Conservation (phyloP, 2,797 vertebrate genomes). For the Notamacropus eugenii region DNA sequence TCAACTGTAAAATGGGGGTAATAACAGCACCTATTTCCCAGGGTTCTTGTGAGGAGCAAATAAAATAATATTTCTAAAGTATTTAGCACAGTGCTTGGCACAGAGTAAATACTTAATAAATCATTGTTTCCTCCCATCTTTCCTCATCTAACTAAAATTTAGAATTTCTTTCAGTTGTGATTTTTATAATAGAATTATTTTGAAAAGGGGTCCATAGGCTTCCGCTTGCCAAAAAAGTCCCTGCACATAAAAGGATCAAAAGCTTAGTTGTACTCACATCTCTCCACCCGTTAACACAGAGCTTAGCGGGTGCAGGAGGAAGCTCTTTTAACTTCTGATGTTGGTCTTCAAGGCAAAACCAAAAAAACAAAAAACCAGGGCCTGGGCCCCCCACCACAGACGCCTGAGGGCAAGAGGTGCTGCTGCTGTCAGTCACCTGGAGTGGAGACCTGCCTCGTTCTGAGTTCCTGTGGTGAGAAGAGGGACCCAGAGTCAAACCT, state of each 20-base stretch:
- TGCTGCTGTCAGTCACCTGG: not conserved
- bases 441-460: not conserved
- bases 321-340: not conserved
- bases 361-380: not conserved
- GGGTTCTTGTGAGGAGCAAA: not conserved
- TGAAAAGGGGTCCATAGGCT: not conserved
- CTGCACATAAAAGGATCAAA: not conserved
- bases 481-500: not conserved
- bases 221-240: not conserved
- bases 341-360: not conserved
- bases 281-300: not conserved
- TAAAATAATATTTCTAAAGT: not conserved
- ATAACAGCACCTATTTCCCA: not conserved
- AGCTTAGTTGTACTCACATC: not conserved
- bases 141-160: not conserved
- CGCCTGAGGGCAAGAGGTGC: not conserved
- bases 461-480: not conserved
- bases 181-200: not conserved
- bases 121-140: not conserved
- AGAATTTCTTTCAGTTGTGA: not conserved
- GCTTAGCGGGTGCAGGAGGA: not conserved
- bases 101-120: not conserved
- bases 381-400: not conserved
- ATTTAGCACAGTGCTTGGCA: not conserved
- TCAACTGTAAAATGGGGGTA: not conserved